Evolutionary conservation across 1,140 invertebrate species (phyloP).

Genomic region (Eumeta japonica): DNA sequence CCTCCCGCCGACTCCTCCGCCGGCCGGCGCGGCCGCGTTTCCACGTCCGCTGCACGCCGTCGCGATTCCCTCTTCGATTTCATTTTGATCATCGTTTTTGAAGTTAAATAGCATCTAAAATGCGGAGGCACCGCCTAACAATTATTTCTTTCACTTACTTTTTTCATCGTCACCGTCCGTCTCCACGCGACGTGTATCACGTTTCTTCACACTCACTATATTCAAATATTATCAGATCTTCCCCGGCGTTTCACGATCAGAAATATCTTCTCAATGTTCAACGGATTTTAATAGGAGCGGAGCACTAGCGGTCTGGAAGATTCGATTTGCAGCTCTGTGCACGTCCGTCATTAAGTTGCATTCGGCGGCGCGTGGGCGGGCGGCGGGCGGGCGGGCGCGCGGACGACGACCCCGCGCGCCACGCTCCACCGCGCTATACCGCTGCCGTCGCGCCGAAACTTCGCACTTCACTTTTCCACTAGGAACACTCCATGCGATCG

Average conservation of each 20-base stretch:
- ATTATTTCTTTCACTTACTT: too few relatives aligned
- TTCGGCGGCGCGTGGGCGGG: slow-evolving; percentile 13
- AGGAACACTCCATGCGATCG: slow-evolving; percentile 40
- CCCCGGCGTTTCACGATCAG: not conserved
- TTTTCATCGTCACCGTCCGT: too few relatives aligned
- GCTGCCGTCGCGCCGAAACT: slow-evolving; percentile 44
- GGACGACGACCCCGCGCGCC: slow-evolving; percentile 47
- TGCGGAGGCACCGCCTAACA: too few relatives aligned
- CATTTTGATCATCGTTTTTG: not conserved
- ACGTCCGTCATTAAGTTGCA: slow-evolving; percentile 3
- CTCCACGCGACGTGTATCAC: too few relatives aligned
- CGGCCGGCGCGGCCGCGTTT: slow-evolving; percentile 39
- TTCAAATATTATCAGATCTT: not conserved
- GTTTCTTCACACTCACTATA: too few relatives aligned
- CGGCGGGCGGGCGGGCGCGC: slow-evolving; percentile 14
- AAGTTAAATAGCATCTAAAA: too few relatives aligned
- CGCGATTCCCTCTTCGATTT: slow-evolving; percentile 32
- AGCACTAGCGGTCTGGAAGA: not conserved
- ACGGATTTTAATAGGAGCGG: not conserved
- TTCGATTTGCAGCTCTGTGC: too few relatives aligned
- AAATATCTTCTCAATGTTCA: not conserved
- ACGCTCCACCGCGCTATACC: slow-evolving; percentile 35
- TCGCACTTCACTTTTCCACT: slow-evolving; percentile 54
- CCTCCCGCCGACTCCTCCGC: slow-evolving; percentile 37
- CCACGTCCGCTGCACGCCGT: slow-evolving; percentile 20